A percentile compares a stretch with the other conserved stretches of the same genome.
Evolutionary conservation across 2,113 vertebrate species (phyloP).

Genomic region (Thamnaconus septentrionalis): DNA sequence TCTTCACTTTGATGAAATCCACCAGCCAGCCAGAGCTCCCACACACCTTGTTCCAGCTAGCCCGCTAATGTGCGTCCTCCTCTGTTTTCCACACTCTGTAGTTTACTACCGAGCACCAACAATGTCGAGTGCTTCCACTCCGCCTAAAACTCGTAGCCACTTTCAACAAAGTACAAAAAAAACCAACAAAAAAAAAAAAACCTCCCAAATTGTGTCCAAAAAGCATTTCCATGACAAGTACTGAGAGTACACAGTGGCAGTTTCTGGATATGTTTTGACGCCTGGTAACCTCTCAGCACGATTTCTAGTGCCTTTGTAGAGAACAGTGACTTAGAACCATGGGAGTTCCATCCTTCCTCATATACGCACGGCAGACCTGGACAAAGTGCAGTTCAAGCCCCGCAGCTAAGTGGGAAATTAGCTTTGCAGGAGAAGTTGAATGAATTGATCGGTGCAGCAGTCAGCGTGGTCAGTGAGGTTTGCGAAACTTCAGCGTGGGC

Average conservation of each 20-base stretch:
- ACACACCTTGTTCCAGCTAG: constrained; percentile 6
- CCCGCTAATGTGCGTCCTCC: constrained; percentile 3
- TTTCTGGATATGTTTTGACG: constrained; percentile 21
- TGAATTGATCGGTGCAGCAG: neutral
- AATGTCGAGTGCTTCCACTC: neutral
- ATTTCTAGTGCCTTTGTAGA: constrained; percentile 76
- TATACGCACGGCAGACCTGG: constrained; percentile 4
- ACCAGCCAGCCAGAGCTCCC: constrained; percentile 35
- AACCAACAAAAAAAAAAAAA: neutral
- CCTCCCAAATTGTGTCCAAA: constrained; percentile 2
- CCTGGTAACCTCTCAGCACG: constrained; percentile 51
- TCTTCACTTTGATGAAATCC: neutral
- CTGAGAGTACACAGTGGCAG: neutral
- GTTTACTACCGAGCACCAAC: neutral
- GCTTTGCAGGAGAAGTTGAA: neutral
- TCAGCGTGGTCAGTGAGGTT: neutral
- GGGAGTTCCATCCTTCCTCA: constrained; percentile 26
- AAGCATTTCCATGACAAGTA: constrained; percentile 22
- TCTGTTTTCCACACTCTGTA: neutral
- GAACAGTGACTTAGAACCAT: constrained; percentile 52
- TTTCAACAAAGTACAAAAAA: too few species aligned
- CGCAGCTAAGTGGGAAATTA: neutral
- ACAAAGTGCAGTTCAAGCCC: constrained; percentile 11
- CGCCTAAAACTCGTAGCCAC: too few species aligned
- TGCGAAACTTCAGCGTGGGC: constrained; percentile 8